Conservation (phyloP, 2,113 vertebrate species). For the Pelusios castaneus region DNA sequence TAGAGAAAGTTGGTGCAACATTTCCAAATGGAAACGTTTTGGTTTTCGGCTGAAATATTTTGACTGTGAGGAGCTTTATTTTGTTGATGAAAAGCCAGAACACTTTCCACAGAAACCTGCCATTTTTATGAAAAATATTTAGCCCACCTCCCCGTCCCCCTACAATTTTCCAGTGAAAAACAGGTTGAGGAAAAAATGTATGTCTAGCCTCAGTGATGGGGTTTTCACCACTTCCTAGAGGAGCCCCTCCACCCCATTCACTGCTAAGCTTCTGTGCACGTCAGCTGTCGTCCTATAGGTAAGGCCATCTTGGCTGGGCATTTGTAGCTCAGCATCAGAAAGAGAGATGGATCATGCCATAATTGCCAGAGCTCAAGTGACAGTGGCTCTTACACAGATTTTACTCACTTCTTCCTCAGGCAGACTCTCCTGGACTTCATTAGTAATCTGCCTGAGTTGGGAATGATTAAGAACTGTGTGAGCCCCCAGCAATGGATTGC, state of each 20-base stretch:
- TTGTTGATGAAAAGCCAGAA: not conserved
- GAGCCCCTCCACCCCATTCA: not conserved
- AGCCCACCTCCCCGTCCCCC: too few relatives aligned
- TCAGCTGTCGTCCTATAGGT: not conserved
- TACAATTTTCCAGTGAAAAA: not conserved
- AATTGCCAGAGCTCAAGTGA: not conserved
- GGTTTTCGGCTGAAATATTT: not conserved
- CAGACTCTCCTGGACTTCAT: not conserved
- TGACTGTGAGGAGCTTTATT: not conserved
- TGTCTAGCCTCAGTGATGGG: too few relatives aligned
- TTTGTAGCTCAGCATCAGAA: not conserved
- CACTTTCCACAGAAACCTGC: not conserved
- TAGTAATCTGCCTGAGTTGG: not conserved
- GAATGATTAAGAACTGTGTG: not conserved
- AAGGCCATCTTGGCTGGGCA: accelerated
- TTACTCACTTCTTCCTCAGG: not conserved
- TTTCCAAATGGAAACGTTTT: not conserved
- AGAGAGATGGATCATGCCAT: not conserved
- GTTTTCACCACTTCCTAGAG: not conserved
- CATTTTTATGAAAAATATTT: not conserved
- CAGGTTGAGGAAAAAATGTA: not conserved
- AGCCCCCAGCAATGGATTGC: not conserved
- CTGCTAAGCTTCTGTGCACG: not conserved
- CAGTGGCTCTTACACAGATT: not conserved
- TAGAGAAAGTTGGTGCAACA: not conserved